A percentile compares a stretch with the other conserved stretches of the same genome.
phyloP scores from a whole-genome alignment of 1,140 invertebrate species.

The Bombus vancouverensis region DNA sequence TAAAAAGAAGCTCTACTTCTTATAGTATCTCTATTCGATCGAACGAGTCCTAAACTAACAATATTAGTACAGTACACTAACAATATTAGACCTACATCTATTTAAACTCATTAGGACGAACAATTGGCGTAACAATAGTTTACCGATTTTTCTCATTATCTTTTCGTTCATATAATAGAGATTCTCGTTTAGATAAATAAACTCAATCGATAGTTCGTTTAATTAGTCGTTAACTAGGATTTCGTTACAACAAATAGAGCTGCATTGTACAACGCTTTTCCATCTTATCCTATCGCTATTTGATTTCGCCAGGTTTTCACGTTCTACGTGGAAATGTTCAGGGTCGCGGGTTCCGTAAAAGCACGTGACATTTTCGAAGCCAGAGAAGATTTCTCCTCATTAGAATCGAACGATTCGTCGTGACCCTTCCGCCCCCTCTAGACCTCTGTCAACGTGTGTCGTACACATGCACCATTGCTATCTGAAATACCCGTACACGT shows the following conservation, averaged over 20 bases:
- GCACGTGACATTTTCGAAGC: conserved; percentile 34
- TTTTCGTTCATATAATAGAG: no score
- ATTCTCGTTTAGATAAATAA: not conserved
- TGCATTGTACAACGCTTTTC: not conserved
- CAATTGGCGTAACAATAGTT: no score
- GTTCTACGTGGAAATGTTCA: not conserved
- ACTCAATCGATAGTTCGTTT: not conserved
- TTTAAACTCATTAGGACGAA: no score
- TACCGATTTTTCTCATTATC: no score
- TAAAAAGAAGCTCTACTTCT: no score
- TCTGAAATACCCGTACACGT: conserved; percentile 72
- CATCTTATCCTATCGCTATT: not conserved
- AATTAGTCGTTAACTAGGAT: no score
- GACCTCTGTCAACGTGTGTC: conserved; percentile 39
- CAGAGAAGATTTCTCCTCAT: conserved; percentile 26
- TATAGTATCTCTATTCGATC: no score
- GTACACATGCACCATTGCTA: conserved; percentile 54
- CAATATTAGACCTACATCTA: no score
- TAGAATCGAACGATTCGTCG: conserved; percentile 21
- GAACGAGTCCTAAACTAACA: no score
- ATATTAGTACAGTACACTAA: no score
- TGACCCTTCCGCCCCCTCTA: not conserved
- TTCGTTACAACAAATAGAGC: no score
- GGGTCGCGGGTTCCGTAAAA: not conserved
- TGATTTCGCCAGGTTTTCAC: not conserved